Percentiles rank a stretch among this genome's conserved stretches.
Conservation (phyloP, 2,113 vertebrate species). For the Oryzias woworae region DNA sequence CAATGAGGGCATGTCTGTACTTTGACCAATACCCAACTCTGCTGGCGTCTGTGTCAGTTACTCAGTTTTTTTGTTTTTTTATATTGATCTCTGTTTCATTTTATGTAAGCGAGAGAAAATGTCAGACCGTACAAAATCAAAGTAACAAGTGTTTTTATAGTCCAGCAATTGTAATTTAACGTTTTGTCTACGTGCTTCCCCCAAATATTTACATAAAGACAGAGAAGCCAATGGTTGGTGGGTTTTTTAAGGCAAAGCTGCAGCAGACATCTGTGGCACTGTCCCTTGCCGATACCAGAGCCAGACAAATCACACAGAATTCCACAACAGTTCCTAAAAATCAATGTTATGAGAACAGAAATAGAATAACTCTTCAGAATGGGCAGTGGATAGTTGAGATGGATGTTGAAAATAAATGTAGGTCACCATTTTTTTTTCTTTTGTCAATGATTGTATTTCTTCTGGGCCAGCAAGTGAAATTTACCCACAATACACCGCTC, state of each 20-base stretch:
- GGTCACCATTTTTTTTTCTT: conserved; percentile 11
- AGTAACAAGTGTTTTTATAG: too few relatives aligned
- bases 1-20: too few relatives aligned
- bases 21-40: too few relatives aligned
- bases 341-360: background rate
- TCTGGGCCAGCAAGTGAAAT: conserved; percentile 38
- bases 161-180: background rate
- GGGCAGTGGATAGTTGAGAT: conserved; percentile 12
- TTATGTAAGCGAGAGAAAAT: too few relatives aligned
- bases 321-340: background rate
- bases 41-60: too few relatives aligned
- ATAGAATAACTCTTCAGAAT: background rate
- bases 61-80: too few relatives aligned
- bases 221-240: conserved; percentile 21
- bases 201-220: conserved; percentile 23
- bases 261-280: conserved; percentile 1
- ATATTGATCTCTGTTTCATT: too few relatives aligned
- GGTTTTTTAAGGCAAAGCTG: conserved; percentile 15
- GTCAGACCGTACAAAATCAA: too few relatives aligned
- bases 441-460: conserved; percentile 31
- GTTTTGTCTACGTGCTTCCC: conserved; percentile 20
- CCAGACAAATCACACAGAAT: conserved; percentile 3
- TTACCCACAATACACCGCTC: conserved; percentile 56
- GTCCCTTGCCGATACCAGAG: background rate
- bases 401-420: conserved; percentile 2